Evolutionary conservation across 1,140 invertebrate species (phyloP).

Genomic region (Tetragonula clypearis): DNA sequence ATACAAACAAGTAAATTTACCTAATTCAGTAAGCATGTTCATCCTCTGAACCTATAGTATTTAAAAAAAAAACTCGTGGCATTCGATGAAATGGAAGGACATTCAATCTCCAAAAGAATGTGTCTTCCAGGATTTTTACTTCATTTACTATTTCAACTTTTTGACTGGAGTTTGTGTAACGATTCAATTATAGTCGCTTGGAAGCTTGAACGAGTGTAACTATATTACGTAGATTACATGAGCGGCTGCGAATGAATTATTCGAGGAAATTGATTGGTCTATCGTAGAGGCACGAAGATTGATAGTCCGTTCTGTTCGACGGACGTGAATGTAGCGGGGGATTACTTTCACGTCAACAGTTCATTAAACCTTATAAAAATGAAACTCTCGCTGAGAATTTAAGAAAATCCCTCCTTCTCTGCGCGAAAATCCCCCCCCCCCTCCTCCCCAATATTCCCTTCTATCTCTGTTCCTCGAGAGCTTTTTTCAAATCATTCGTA

Average conservation of each 20-base stretch:
- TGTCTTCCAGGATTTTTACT: not conserved
- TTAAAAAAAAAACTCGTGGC: too few relatives aligned
- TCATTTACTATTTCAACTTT: not conserved
- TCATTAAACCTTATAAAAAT: slow-evolving; percentile 29
- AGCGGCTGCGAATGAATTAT: slow-evolving; percentile 45
- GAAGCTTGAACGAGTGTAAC: slow-evolving; percentile 58
- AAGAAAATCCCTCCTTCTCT: not conserved
- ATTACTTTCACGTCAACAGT: slow-evolving; percentile 24
- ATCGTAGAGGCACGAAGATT: slow-evolving; percentile 47
- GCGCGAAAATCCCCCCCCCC: too few relatives aligned
- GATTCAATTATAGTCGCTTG: not conserved
- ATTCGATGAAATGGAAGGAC: too few relatives aligned
- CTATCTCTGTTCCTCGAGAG: not conserved
- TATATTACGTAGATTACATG: slow-evolving; percentile 43
- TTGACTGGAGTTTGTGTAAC: not conserved
- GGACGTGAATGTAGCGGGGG: slow-evolving; percentile 37
- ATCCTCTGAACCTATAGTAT: too few relatives aligned
- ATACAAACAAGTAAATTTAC: too few relatives aligned
- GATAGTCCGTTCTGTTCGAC: slow-evolving; percentile 53
- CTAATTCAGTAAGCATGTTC: too few relatives aligned
- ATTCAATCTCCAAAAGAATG: too few relatives aligned
- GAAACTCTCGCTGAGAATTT: not conserved
- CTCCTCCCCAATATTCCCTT: not conserved
- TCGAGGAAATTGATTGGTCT: slow-evolving; percentile 60
- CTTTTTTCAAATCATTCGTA: too few relatives aligned